phyloP scores from a whole-genome alignment of 2,113 vertebrate genomes.

The Felis catus region DNA sequence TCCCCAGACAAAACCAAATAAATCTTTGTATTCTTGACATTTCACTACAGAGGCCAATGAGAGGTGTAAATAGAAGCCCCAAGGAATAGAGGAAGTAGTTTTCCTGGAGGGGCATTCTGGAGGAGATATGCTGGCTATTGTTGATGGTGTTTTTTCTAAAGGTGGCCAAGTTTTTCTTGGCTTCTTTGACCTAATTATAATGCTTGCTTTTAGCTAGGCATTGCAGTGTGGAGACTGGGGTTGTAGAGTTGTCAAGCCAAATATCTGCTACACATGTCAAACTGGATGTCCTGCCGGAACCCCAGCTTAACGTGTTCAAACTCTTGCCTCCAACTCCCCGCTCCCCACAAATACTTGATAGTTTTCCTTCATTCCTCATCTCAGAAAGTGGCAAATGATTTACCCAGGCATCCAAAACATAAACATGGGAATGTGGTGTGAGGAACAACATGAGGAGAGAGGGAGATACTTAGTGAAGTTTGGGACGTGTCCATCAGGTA shows the following conservation, averaged over 20 bases:
- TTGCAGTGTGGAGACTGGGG: not conserved
- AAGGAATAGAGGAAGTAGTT: slow-evolving; percentile 45
- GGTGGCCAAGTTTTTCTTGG: slow-evolving; percentile 62
- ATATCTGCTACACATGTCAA: not conserved
- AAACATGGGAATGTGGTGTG: not conserved
- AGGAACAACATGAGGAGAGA: not conserved
- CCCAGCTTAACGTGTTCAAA: not conserved
- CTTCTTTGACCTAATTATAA: slow-evolving; percentile 35
- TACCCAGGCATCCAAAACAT: not conserved
- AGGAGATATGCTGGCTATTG: not conserved
- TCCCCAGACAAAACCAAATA: slow-evolving; percentile 67
- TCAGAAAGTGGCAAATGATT: not conserved
- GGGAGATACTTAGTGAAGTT: not conserved
- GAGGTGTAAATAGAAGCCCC: slow-evolving; percentile 63
- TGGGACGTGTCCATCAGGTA: not conserved
- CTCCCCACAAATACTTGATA: not conserved
- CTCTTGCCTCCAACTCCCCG: not conserved
- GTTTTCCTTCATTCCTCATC: not conserved
- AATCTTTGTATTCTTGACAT: slow-evolving; percentile 66
- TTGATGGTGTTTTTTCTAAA: slow-evolving; percentile 38
- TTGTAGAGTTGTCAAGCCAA: not conserved
- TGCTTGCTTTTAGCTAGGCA: slow-evolving; percentile 6
- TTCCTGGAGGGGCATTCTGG: slow-evolving; percentile 20
- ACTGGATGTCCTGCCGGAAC: not conserved
- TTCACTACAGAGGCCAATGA: slow-evolving; percentile 14